Conservation (phyloP, 2,888 invertebrate genomes). For the Pristionchus mayeri region DNA sequence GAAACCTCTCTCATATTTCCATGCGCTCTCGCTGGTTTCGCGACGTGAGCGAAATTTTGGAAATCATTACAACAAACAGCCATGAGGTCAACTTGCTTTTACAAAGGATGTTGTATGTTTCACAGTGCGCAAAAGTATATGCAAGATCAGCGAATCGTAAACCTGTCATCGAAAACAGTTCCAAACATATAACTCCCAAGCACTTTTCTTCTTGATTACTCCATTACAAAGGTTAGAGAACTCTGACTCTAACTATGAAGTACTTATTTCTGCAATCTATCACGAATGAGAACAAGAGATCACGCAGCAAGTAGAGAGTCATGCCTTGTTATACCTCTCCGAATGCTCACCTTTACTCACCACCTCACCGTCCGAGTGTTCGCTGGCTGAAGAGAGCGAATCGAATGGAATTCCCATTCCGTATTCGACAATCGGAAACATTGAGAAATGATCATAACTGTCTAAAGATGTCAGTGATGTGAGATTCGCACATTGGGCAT, state of each 20-base stretch:
- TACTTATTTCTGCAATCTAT: not conserved
- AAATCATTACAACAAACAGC: too few species aligned
- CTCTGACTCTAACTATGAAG: not conserved
- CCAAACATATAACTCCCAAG: too few species aligned
- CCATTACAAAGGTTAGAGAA: not conserved
- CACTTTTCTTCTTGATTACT: not conserved
- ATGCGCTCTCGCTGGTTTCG: not conserved
- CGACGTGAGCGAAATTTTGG: not conserved
- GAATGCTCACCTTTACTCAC: not conserved
- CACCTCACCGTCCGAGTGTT: not conserved
- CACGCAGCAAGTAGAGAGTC: not conserved
- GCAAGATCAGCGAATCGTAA: too few species aligned
- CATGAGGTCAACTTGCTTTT: too few species aligned
- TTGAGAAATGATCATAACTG: not conserved
- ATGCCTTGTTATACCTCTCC: not conserved
- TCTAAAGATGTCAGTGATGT: not conserved
- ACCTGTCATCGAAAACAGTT: too few species aligned
- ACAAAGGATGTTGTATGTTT: not conserved
- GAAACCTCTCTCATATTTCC: not conserved
- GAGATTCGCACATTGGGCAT: not conserved
- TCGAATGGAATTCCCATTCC: constrained; percentile 1
- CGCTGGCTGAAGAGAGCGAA: not conserved
- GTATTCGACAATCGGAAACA: not conserved
- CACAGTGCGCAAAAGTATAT: too few species aligned
- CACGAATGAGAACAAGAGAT: not conserved